Evolutionary conservation across 1,140 invertebrate genomes (phyloP).

Genomic region (Drosophila punjabiensis): DNA sequence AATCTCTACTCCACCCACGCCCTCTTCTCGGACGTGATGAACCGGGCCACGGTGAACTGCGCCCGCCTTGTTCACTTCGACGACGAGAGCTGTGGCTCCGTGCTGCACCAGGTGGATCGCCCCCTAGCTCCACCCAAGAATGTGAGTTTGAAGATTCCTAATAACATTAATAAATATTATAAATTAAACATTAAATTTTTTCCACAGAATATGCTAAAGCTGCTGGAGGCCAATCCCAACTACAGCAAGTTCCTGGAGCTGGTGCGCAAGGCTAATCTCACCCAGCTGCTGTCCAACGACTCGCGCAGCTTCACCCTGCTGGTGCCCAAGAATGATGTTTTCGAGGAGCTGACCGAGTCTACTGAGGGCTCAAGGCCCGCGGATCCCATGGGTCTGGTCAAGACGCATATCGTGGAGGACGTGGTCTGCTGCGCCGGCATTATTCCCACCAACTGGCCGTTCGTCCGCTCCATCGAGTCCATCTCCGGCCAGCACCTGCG

Average conservation of each 20-base stretch:
- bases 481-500: slow-evolving; percentile 85
- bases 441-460: slow-evolving; percentile 86
- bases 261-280: slow-evolving; percentile 78
- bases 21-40: slow-evolving; percentile 86
- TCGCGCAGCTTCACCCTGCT: slow-evolving; percentile 86
- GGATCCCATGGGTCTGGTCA: slow-evolving; percentile 72
- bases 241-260: slow-evolving; percentile 83
- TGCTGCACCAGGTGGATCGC: slow-evolving; percentile 88
- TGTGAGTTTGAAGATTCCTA: slow-evolving; percentile 37
- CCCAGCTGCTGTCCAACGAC: slow-evolving; percentile 69
- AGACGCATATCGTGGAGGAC: slow-evolving; percentile 85
- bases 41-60: slow-evolving; percentile 88
- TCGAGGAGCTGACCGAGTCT: slow-evolving; percentile 85
- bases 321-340: slow-evolving; percentile 89
- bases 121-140: slow-evolving; percentile 86
- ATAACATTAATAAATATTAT: no score
- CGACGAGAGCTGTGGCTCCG: slow-evolving; percentile 88
- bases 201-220: slow-evolving; percentile 68
- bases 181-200: not conserved
- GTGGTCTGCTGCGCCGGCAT: slow-evolving; percentile 88
- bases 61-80: slow-evolving; percentile 87
- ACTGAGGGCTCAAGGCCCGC: slow-evolving; percentile 48
- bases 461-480: slow-evolving; percentile 86
- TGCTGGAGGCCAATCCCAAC: slow-evolving; percentile 76
- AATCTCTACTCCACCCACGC: slow-evolving; percentile 87